Base-by-base conservation (phyloP, 1,140 invertebrate genomes). In the Cephus cinctus region DNA sequence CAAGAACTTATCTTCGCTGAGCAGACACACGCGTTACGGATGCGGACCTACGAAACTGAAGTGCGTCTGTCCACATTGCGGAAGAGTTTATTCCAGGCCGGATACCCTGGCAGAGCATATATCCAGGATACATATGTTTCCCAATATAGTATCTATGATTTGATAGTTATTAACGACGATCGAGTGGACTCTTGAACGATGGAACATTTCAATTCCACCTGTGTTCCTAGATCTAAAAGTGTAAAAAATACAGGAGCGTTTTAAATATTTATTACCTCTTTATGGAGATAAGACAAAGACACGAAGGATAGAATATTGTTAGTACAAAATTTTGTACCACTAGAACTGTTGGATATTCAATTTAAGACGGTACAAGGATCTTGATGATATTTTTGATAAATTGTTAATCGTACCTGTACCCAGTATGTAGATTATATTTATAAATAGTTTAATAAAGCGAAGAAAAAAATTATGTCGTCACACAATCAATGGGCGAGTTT, bases 1-100 rank as follows among this genome's bases (percentile, higher is more conserved):
- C 52, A 69, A 66, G 50, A 65, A 63, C 52, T 49, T 52, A 38
- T 67, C 59, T 0, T 67, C 62, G 11, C 53, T 73, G 46, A 59
- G 41, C 44, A 60, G 61, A 15, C 71, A 78, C 50, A 48, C 55
- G 38, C 65, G 64, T 9, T 76, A 76, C 43, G 71, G 66, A 41
- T 79, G 77, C 43, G 72, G 74, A 4, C 56, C 57, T 18, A 59
- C 46, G 21, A 69, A 64, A 12, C 27, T 63, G 20, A 66, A 63
- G 41, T 62, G 61, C 22, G 51, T 62, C 14, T 69, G 66, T 41
- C 55, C 52, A 41, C 46, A 63, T 22, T 73, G 67, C 46, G 57
- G 59, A 50, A 63, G 52, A 53, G 35, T 59, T 22, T 71, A 69
- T 50, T 64, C 63, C 35, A 59, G 67, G 18, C 54, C 61, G 12